Conservation (phyloP, 2,888 invertebrate genomes). For the Resseliella maxima region DNA sequence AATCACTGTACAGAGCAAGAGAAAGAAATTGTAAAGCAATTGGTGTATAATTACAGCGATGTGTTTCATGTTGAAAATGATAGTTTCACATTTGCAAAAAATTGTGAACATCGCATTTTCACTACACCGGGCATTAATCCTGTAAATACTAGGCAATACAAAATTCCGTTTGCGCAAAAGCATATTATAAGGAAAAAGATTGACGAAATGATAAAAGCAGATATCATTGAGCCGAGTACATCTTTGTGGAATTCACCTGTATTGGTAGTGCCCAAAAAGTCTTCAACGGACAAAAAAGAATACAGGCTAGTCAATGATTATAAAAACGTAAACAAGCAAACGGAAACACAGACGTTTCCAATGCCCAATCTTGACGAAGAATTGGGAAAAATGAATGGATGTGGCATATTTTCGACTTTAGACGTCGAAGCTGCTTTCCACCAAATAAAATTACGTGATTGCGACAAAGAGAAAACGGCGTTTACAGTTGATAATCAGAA, state of each 20-base stretch:
- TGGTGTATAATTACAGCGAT: neutral
- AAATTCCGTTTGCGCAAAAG: neutral
- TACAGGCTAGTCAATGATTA: neutral
- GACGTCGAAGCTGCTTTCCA: neutral
- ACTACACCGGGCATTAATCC: neutral
- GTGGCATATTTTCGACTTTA: neutral
- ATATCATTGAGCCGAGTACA: slow-evolving; percentile 61
- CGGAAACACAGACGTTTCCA: neutral
- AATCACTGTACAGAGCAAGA: neutral
- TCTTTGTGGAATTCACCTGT: slow-evolving; percentile 60
- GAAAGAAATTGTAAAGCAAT: neutral
- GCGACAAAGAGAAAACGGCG: neutral
- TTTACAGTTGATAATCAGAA: neutral
- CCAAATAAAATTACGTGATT: neutral
- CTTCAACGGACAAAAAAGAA: slow-evolving; percentile 59
- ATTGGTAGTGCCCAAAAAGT: slow-evolving; percentile 63
- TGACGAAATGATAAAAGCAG: slow-evolving; percentile 61
- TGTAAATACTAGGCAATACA: neutral
- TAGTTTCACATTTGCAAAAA: neutral
- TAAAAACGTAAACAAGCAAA: neutral
- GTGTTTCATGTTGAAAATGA: neutral
- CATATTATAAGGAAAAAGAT: slow-evolving; percentile 59
- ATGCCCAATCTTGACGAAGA: neutral
- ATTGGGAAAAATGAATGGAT: neutral
- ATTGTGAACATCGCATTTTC: neutral